These are phyloP conservation scores for Hirtodrosophila trivittata DNA, from an alignment of 2,888 invertebrate species.

Conservation along the genomic window DNA sequence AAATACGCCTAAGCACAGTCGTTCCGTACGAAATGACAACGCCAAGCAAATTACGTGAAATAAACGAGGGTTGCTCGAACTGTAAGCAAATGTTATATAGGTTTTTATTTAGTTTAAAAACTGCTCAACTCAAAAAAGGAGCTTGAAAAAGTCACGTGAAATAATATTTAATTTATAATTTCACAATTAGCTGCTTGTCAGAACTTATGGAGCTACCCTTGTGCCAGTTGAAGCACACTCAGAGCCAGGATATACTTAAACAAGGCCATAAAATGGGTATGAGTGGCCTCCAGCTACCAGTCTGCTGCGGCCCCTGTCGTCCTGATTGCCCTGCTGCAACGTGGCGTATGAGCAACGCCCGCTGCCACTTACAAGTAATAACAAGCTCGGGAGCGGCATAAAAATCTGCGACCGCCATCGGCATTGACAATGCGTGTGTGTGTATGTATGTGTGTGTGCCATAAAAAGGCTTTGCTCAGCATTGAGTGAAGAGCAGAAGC, in stretches of 20 bases:
- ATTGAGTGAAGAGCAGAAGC: not conserved
- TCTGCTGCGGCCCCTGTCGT: not conserved
- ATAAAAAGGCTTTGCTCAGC: conserved; percentile 58
- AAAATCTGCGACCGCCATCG: conserved; percentile 52
- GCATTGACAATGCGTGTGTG: conserved; percentile 52
- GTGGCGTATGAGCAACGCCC: conserved; percentile 63
- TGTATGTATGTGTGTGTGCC: conserved; percentile 52
- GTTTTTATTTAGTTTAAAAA: too few relatives aligned
- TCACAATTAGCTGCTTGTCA: not conserved
- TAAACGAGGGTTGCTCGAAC: conserved; percentile 34
- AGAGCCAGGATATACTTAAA: conserved; percentile 7
- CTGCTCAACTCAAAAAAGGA: too few relatives aligned
- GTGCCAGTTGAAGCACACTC: conserved; percentile 2
- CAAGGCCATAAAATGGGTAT: conserved; percentile 41
- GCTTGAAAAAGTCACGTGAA: too few relatives aligned
- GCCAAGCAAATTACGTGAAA: conserved; percentile 68
- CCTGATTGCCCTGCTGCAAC: conserved; percentile 47
- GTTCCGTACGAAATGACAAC: conserved; percentile 61
- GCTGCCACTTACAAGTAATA: conserved; percentile 70
- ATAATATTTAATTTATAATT: not conserved
- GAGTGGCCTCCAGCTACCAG: not conserved
- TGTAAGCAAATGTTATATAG: not conserved
- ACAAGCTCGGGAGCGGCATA: conserved; percentile 56
- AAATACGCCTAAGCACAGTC: conserved; percentile 70
- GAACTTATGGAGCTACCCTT: conserved; percentile 20